Percentiles rank a stretch among this genome's conserved stretches.
Conservation (phyloP, 2,888 invertebrate species). For the Ornithoptera priamus region DNA sequence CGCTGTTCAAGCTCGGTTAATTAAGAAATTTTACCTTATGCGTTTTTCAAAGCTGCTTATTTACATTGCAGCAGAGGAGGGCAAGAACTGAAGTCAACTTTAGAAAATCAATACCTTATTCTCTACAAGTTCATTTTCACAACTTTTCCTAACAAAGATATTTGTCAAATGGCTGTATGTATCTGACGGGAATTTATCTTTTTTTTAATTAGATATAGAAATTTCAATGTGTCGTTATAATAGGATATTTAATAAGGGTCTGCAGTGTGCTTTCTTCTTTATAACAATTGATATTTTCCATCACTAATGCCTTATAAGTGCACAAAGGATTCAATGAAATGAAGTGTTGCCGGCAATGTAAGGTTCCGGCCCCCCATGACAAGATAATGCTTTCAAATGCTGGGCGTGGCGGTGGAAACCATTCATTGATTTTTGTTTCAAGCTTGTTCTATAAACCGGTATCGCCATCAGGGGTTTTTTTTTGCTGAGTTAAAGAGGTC, state of each 20-base stretch:
- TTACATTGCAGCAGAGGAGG: background rate
- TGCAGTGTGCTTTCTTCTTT: no score
- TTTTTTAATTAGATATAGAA: background rate
- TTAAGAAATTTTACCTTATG: background rate
- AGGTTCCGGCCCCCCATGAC: background rate
- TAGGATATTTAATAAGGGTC: background rate
- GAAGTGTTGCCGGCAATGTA: conserved; percentile 1
- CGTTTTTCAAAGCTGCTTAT: background rate
- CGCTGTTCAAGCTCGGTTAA: background rate
- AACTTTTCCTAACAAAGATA: background rate
- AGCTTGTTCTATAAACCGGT: background rate
- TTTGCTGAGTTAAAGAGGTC: no score
- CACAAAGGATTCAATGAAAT: background rate
- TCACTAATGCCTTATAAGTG: background rate
- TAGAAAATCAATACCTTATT: background rate
- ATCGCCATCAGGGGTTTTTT: background rate
- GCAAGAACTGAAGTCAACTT: background rate
- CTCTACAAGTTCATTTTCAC: background rate
- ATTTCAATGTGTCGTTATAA: background rate
- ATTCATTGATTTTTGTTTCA: conserved; percentile 1
- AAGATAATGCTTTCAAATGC: conserved; percentile 1
- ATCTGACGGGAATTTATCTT: background rate
- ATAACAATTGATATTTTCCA: no score
- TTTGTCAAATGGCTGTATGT: no score
- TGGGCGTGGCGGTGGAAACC: background rate